Evolutionary conservation across 2,797 vertebrate species (phyloP), one percentile per base, ranked within the genome.

Genomic region (Acrossocheilus wenchowensis): DNA sequence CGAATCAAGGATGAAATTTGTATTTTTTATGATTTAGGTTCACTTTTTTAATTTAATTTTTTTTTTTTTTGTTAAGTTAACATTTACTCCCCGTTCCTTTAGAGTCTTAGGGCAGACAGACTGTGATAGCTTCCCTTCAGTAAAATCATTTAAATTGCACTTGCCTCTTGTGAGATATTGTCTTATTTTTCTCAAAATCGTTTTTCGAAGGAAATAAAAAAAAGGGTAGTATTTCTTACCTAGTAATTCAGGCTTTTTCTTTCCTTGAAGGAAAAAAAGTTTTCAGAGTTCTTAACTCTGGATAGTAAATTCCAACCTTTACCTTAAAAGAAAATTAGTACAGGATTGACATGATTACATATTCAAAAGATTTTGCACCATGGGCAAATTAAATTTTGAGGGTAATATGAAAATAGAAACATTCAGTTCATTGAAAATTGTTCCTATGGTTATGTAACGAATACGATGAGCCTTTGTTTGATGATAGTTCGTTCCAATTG

Each of bases 101-200:
- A 99, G 98, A 99, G 98, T 99, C 98, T 95, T 95, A 97, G 98
- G 98, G 98, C 96, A 95, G 95, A 97, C 97, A 97, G 98, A 99
- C 98, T 99, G 95, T 95, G 96, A 97, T 97, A 96, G 96, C 96
- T 97, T 97, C 97, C 97, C 97, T 96, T 98, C 97, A 97, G 96
- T 97, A 96, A 97, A 68, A 92, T 92, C 93, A 95, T 95, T 96
- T 95, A 94, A 97, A 99, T 99, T 99, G 98, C 97, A 99, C 98
- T 97, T 99, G 97, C 98, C 98, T 99, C 97, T 97, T 95, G 96
- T 95, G 94, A 96, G 94, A 96, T 91, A 92, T 92, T 92, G 92
- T 89, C 92, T 90, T 88, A 80, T 93, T 85, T 94, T 91, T 87
- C 87, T 86, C 71, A 84, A 90, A 88, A 85, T 93, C 92, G 92